phyloP scores from a whole-genome alignment of 1,140 invertebrate genomes.

The Brachionus rotundiformis region DNA sequence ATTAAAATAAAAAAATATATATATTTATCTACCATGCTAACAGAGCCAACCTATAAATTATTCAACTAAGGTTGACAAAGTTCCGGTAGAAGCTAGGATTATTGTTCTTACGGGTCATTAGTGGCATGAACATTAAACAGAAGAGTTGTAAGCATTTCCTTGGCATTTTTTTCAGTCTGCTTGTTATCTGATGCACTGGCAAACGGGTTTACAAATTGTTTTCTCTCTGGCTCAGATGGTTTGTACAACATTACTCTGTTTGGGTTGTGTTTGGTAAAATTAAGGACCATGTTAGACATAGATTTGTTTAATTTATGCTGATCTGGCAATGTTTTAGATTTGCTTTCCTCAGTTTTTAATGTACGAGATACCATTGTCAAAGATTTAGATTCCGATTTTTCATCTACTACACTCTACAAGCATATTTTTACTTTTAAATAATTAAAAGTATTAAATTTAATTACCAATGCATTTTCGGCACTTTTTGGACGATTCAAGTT shows the following conservation, averaged over 20 bases:
- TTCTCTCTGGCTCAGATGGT: not conserved
- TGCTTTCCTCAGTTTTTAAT: not conserved
- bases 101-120: constrained; percentile 13
- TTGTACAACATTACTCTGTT: not conserved
- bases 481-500: not conserved
- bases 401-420: not conserved
- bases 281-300: constrained; percentile 11
- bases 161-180: not conserved
- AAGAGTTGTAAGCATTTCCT: not conserved
- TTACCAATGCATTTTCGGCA: not conserved
- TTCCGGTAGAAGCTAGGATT: too few relatives aligned
- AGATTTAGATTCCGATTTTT: not conserved
- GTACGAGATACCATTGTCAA: not conserved
- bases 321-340: constrained; percentile 3
- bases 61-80: too few relatives aligned
- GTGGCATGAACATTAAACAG: not conserved
- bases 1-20: not conserved
- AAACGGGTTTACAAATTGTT: not conserved
- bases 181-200: not conserved
- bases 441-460: not conserved
- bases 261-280: constrained; percentile 26
- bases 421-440: not conserved
- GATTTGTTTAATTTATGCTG: constrained; percentile 27
- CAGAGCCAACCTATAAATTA: too few relatives aligned
- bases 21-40: too few relatives aligned